Evolutionary conservation across 2,797 vertebrate species (phyloP), one percentile per base, ranked within the genome.

Genomic region (Sebastolobus alascanus): DNA sequence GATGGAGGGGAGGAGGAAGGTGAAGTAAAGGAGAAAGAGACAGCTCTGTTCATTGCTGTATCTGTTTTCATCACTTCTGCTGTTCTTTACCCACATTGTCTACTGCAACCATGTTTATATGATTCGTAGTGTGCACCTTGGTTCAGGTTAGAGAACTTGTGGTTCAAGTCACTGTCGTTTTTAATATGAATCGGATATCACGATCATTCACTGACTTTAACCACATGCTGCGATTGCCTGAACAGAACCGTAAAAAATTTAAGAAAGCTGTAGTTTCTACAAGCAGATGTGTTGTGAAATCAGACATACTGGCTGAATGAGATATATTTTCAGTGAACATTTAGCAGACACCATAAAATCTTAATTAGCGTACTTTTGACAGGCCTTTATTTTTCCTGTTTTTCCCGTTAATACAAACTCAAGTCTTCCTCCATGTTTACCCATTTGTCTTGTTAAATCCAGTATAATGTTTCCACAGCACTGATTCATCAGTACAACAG

Each of bases 21-120:
- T 35, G 59, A 35, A 35, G 59, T 61, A 61, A 61, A 61, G 65
- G 65, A 67, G 27, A 31, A 50, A 18, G 40, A 58, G 55, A 58
- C 46, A 20, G 46, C 31, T 61, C 59, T n/a, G 31, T 61, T 33
- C 31, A 35, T 37, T 20, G 18, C 27, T 31, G 56, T 59, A 37
- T 61, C 59, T 35, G 31, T 33, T n/a, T 11, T 12, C 59, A 61
- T 35, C 18, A 35, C 59, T 60, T 60, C 59, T 61, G 56, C 56
- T 59, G 43, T 59, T 18, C 56, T 59, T 50, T 50, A 50, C 46
- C 11, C 2, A 20, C 58, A 33, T 33, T 5, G 58, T 60, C 16
- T 18, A 18, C 29, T 5, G 29, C 8, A 5, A 59, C 56, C 56
- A 46, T 46, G 43, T 46, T 46, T 46, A 46, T 46, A 46, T 46